Evolutionary conservation across 2,797 vertebrate species (phyloP), one percentile per base, ranked within the genome.

Genomic region (Helicolenus hilgendorfi): DNA sequence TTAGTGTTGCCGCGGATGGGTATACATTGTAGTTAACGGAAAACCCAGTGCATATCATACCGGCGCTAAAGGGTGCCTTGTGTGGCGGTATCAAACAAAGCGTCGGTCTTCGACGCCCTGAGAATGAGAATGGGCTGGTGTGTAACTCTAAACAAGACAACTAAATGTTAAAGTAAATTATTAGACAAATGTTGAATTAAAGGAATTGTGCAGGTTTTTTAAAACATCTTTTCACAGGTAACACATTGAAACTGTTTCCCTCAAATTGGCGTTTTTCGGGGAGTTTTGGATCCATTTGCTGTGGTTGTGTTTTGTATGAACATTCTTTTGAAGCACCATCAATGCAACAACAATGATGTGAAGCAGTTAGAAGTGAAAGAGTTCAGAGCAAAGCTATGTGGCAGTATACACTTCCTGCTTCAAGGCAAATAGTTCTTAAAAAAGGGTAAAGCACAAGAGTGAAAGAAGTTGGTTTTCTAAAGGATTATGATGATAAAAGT

Each of bases 401-500:
- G 36, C 83, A 53, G 36, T 11, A 11, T 72, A 60, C 15, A 36
- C 20, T 31, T 7, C 2, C 20, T 60, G 69, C 69, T 84, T 86
- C 74, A 80, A 85, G 67, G 87, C 13, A 76, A 70, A 62, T 11
- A 14, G 11, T 49, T 77, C 65, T 70, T 79, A 5, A 56, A 68
- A 72, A 80, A 55, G 35, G 41, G 9, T 14, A 15, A 73, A 72
- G 31, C 27, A 18, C 26, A 1, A 4, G 74, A 77, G 59, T 14
- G 33, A 81, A 78, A 74, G n/a, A 38, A 73, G 41, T 11, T 14
- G 5, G 41, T 41, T 82, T 80, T 62, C 56, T 70, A 27, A 70
- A 53, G 79, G 60, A 82, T 88, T 33, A 69, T 59, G 45, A 53
- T 58, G 74, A 84, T 65, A 35, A 77, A 81, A 69, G 53, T 81